A percentile compares a stretch with the other conserved stretches of the same genome.
phyloP scores from a whole-genome alignment of 2,888 invertebrate species.

The Dendrolimus pini region DNA sequence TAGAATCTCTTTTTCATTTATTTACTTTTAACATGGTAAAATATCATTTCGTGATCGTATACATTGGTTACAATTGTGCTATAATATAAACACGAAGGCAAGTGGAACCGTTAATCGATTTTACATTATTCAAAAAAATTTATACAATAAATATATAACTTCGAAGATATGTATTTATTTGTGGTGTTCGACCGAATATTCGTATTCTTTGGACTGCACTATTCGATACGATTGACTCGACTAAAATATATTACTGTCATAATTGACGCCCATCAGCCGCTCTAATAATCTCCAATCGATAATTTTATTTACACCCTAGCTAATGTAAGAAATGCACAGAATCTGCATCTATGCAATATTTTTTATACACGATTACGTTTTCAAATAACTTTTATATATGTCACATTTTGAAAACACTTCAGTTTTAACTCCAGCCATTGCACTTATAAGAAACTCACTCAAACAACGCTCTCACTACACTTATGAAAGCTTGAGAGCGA shows the following conservation, averaged over 20 bases:
- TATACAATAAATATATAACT: constrained; percentile 52
- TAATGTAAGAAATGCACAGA: too few relatives aligned
- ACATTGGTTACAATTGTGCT: constrained; percentile 77
- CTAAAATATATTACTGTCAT: not conserved
- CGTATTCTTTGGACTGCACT: not conserved
- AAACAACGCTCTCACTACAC: too few relatives aligned
- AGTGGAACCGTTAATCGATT: constrained; percentile 55
- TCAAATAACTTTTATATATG: too few relatives aligned
- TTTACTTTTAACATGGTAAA: constrained; percentile 61
- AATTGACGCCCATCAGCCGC: too few relatives aligned
- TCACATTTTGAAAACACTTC: too few relatives aligned
- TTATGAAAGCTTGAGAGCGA: too few relatives aligned
- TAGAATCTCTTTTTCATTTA: constrained; percentile 57
- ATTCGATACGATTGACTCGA: constrained; percentile 5
- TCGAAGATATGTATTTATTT: constrained; percentile 67
- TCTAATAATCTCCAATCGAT: too few relatives aligned
- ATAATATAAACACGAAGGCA: constrained; percentile 72
- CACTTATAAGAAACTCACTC: too few relatives aligned
- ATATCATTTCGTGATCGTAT: constrained; percentile 72
- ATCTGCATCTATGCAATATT: too few relatives aligned
- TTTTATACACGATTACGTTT: too few relatives aligned
- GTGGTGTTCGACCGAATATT: not conserved
- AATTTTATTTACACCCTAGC: too few relatives aligned
- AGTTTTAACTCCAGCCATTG: too few relatives aligned
- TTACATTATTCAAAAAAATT: constrained; percentile 40